Percentiles rank a stretch among this genome's conserved stretches.
Conservation (phyloP, 2,113 vertebrate species). For the Origma solitaria region DNA sequence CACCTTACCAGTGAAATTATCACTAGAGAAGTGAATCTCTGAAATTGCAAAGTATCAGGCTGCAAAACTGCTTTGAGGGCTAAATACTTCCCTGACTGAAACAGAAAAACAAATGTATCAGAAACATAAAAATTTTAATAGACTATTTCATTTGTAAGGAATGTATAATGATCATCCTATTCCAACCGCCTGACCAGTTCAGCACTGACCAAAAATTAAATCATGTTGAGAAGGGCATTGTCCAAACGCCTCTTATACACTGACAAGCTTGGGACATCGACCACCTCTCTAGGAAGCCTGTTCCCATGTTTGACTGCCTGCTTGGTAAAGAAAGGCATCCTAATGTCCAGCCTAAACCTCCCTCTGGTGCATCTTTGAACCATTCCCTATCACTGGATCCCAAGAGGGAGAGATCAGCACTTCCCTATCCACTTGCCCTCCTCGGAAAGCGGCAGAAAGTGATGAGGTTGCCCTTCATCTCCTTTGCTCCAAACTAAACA, state of each 20-base stretch:
- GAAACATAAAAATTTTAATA: neutral
- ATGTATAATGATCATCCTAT: neutral
- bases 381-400: neutral
- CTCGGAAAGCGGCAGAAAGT: neutral
- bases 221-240: neutral
- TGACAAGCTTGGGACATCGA: accelerated
- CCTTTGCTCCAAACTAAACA: neutral
- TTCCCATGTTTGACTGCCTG: neutral
- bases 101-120: neutral
- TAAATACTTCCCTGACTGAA: neutral
- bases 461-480: neutral
- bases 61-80: neutral
- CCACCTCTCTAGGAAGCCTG: neutral
- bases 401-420: neutral
- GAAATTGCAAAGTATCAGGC: neutral
- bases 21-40: neutral
- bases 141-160: neutral
- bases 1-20: neutral
- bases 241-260: neutral
- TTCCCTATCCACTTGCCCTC: neutral
- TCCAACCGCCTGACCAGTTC: neutral
- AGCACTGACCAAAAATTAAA: neutral
- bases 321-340: neutral
- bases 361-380: neutral
- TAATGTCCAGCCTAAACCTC: neutral